Base-by-base conservation (phyloP, 2,113 vertebrate species). In the Anser brachyrhynchus region DNA sequence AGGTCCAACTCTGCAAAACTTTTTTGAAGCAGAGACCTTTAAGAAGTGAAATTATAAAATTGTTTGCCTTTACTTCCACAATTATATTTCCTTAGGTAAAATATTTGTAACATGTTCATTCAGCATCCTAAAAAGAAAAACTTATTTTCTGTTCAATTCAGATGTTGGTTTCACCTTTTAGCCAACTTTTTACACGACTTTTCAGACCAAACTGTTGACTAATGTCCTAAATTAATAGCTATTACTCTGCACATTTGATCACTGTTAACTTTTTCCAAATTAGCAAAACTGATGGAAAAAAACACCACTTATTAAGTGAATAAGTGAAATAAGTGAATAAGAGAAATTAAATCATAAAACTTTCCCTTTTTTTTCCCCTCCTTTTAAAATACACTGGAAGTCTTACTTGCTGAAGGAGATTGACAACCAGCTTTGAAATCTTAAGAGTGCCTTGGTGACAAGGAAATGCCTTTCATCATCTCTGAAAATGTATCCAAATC, bases 391-490 rank as follows among this genome's bases (percentile, higher is more conserved):
- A 74, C 21, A 35, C 46, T 37, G 37, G 9, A 89, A 94, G 66
- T 81, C 55, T 81, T 90, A 57, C 37, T 74, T 89, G 61, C 26
- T 74, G 61, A 82, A 87, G 26, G 6, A 84, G 76, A 94, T 15
- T 93, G 92, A 95, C 95, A 96, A 73, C 28, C 3, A 0, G 55
- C 72, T 94, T 95, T 94, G 75, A 93, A 96, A 93, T 74, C 75
- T 58, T 86, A 39, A 70, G n/a, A 72, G 54, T 18, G 28, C 44
- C 85, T 49, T 23, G 7, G 41, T 74, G 79, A 97, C 79, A 90
- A 84, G 41, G 72, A 95, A 93, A 91, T 44, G 82, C 13, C 72
- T 95, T 88, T 94, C 37, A 93, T 90, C 44, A 77, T 88, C 43
- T 78, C 54, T 39, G 18, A 95, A 93, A 88, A 91, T 82, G 66